These are phyloP conservation scores for Petrolisthes manimaculis DNA, from an alignment of 2,888 invertebrate genomes.

Conservation along the genomic window DNA sequence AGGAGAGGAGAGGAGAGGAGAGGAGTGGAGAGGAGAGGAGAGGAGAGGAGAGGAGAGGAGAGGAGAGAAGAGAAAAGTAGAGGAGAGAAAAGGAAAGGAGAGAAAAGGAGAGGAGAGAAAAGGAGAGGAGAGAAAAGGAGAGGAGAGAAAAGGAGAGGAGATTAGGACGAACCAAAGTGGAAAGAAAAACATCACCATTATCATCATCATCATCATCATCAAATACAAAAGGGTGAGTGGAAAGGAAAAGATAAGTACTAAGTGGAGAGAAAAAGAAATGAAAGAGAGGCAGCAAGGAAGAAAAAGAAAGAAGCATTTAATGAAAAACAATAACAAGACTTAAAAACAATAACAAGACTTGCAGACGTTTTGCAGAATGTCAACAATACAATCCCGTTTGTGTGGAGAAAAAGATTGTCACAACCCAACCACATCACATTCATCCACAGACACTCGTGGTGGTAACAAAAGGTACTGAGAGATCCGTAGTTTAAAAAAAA, in stretches of 20 bases:
- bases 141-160: background rate
- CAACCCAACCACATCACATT: no score
- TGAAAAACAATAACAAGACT: background rate
- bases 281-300: background rate
- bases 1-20: background rate
- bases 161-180: background rate
- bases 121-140: background rate
- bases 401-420: no score
- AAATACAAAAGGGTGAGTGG: background rate
- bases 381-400: no score
- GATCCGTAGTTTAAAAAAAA: no score
- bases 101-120: background rate
- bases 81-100: background rate
- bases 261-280: background rate
- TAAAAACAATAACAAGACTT: background rate
- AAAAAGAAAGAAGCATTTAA: background rate
- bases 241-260: background rate
- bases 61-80: background rate
- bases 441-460: no score
- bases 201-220: background rate
- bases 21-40: constrained; percentile 1
- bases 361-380: no score
- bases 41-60: background rate
- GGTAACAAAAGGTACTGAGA: no score
- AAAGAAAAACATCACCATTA: background rate